These are phyloP conservation scores for Seira musarum DNA, from an alignment of 2,888 invertebrate genomes.

Conservation along the genomic window DNA sequence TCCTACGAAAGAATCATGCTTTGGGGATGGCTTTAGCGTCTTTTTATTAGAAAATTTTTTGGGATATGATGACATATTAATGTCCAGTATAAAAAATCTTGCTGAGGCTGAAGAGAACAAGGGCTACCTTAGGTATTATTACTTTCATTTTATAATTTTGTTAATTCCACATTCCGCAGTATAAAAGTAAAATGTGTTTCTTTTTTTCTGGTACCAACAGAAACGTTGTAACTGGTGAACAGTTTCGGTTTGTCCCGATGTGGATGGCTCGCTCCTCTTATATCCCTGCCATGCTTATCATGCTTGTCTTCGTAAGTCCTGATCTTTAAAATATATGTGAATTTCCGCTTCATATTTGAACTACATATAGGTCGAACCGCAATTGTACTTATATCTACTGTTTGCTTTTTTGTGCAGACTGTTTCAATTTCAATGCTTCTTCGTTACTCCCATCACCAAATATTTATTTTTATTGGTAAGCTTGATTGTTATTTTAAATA, in stretches of 20 bases:
- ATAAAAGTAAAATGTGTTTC: background rate
- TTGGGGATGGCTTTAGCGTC: constrained; percentile 93
- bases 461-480: constrained; percentile 99
- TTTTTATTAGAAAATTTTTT: constrained; percentile 93
- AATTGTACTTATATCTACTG: constrained; percentile 6
- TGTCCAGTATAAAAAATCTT: constrained; percentile 95
- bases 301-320: constrained; percentile 97
- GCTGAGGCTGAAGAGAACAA: constrained; percentile 98
- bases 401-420: constrained; percentile 79
- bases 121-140: constrained; percentile 89
- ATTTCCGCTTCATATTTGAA: background rate
- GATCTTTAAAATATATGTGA: background rate
- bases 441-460: constrained; percentile 99
- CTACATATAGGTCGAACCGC: background rate
- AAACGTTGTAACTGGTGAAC: constrained; percentile 98
- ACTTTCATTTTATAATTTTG: constrained; percentile 36
- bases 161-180: background rate
- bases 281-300: constrained; percentile 95
- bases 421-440: constrained; percentile 98
- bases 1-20: constrained; percentile 90
- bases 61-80: constrained; percentile 97
- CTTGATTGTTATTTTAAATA: constrained; percentile 69
- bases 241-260: constrained; percentile 98
- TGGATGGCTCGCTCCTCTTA: constrained; percentile 97
- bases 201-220: constrained; percentile 79